Percentiles rank a stretch among this genome's conserved stretches.
phyloP scores from a whole-genome alignment of 2,797 vertebrate genomes.

The Alcedo quadribrachys region DNA sequence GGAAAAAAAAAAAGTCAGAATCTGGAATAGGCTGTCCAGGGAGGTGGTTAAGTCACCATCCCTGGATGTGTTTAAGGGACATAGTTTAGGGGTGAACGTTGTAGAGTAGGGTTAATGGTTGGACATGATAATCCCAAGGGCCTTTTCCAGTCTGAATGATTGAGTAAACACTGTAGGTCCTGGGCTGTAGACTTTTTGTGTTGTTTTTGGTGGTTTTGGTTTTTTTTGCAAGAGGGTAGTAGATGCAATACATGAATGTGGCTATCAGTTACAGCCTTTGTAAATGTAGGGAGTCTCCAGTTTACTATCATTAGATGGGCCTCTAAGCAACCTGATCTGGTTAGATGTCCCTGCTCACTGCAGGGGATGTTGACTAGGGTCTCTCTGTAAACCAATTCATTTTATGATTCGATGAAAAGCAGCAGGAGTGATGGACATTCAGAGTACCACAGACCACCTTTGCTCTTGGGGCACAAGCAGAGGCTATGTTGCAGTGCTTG shows the following conservation, averaged over 20 bases:
- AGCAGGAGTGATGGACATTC: fast-evolving
- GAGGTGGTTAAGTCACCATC: no score
- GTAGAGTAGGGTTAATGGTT: no score
- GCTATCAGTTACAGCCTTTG: not conserved
- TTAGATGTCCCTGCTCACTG: not conserved
- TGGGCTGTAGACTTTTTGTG: not conserved
- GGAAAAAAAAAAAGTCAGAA: no score
- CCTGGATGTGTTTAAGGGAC: no score
- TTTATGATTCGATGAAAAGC: not conserved
- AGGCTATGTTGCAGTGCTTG: not conserved
- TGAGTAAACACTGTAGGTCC: not conserved
- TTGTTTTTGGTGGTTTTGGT: not conserved
- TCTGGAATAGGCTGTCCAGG: no score
- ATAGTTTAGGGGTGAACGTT: no score
- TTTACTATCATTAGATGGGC: not conserved
- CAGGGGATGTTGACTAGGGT: not conserved
- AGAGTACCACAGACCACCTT: not conserved
- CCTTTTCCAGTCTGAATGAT: not conserved
- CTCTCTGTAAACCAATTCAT: not conserved
- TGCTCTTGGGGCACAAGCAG: fast-evolving
- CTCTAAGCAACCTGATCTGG: not conserved
- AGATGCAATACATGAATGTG: fast-evolving
- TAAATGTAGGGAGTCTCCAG: not conserved
- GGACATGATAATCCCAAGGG: no score
- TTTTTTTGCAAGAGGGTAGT: not conserved